Evolutionary conservation across 2,113 vertebrate species (phyloP).

Genomic region (Pimephales promelas): DNA sequence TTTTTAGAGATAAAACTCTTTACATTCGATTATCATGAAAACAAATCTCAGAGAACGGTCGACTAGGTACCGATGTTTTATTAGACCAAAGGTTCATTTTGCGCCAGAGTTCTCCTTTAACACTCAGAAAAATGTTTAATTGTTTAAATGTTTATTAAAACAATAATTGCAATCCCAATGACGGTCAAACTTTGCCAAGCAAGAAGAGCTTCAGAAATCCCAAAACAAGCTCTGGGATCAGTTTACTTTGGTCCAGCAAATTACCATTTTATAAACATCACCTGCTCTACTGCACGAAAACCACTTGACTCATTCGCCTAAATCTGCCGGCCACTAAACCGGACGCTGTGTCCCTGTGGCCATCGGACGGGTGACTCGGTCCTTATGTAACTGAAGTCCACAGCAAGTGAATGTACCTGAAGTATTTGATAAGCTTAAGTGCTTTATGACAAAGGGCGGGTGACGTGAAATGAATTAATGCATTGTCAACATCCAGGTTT

Average conservation of each 20-base stretch:
- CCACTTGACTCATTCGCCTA: background rate
- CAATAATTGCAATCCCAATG: too few species aligned
- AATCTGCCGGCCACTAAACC: background rate
- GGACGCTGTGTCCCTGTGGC: background rate
- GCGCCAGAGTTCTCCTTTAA: too few species aligned
- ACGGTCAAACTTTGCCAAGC: too few species aligned
- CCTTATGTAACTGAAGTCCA: background rate
- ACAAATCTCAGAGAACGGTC: too few species aligned
- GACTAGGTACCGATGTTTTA: too few species aligned
- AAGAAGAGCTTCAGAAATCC: background rate
- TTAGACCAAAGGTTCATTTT: too few species aligned
- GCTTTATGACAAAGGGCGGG: background rate
- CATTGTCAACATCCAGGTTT: background rate
- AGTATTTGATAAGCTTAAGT: slow-evolving; percentile 7
- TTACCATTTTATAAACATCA: background rate
- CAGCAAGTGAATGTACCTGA: background rate
- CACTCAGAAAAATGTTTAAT: too few species aligned
- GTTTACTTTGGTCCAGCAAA: background rate
- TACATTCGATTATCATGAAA: too few species aligned
- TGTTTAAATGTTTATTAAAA: too few species aligned
- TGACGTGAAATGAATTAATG: background rate
- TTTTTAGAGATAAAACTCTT: too few species aligned
- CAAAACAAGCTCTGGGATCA: background rate
- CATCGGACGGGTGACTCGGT: background rate
- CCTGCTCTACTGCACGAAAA: background rate